Conservation (phyloP, 1,140 invertebrate genomes). For the Radopholus similis region DNA sequence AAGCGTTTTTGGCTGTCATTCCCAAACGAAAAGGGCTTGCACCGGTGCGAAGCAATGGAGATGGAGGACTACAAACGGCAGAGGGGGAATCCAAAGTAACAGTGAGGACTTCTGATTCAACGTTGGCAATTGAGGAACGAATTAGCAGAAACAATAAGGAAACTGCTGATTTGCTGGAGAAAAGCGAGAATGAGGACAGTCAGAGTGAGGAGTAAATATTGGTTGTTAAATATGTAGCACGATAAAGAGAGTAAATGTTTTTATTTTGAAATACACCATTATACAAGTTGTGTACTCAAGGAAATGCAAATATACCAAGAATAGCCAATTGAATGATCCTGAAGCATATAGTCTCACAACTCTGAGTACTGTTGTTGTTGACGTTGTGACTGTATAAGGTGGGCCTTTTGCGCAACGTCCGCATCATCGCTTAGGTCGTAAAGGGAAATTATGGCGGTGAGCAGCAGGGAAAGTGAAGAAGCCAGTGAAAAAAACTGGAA, state of each 20-base stretch:
- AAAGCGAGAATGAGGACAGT: background rate
- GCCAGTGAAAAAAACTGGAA: background rate
- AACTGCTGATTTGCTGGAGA: background rate
- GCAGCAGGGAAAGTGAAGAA: background rate
- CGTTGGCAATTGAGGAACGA: too few relatives aligned
- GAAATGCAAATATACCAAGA: too few relatives aligned
- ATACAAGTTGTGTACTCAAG: background rate
- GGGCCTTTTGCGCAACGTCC: background rate
- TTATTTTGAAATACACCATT: background rate
- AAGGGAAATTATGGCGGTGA: background rate
- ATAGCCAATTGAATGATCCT: background rate
- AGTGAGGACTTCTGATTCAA: too few relatives aligned
- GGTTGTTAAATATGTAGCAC: background rate
- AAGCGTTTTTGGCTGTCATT: conserved; percentile 74
- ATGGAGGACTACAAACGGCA: background rate
- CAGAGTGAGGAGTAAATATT: background rate
- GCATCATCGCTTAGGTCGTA: background rate
- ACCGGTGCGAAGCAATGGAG: background rate
- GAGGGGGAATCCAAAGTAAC: too few relatives aligned
- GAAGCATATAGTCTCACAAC: background rate
- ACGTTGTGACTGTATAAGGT: background rate
- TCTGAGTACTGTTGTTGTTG: background rate
- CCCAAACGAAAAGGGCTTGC: conserved; percentile 63
- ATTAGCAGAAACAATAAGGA: background rate
- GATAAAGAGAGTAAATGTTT: background rate